Conservation (phyloP, 2,888 invertebrate genomes). For the Hymenopus coronatus region DNA sequence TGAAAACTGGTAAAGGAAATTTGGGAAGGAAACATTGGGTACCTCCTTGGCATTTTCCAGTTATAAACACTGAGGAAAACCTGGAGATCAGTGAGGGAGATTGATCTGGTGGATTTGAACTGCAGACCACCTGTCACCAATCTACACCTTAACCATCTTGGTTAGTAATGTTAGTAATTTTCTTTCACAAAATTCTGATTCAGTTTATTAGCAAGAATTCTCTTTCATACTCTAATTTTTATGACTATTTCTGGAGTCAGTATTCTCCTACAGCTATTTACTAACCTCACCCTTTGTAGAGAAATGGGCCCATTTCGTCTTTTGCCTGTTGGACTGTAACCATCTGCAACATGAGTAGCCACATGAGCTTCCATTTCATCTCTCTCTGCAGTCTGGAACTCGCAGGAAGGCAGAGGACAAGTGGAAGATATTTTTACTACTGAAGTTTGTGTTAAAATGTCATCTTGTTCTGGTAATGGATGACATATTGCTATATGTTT, state of each 20-base stretch:
- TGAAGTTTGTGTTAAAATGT: constrained; percentile 30
- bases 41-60: no score
- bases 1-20: no score
- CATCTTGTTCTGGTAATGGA: constrained; percentile 38
- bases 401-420: constrained; percentile 39
- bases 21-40: no score
- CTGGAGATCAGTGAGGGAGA: no score
- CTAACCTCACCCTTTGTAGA: constrained; percentile 50
- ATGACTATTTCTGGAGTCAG: not conserved
- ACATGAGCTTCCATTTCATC: constrained; percentile 50
- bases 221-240: no score
- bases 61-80: no score
- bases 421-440: constrained; percentile 31
- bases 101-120: no score
- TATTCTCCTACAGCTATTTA: constrained; percentile 12
- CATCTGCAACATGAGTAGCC: constrained; percentile 48
- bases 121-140: no score
- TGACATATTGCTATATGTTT: constrained; percentile 48
- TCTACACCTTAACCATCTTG: no score
- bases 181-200: no score
- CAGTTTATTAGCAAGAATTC: no score
- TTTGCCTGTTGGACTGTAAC: constrained; percentile 49
- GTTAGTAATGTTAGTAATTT: no score
- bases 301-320: constrained; percentile 41
- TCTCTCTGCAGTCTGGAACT: constrained; percentile 45